Evolutionary conservation across 2,888 invertebrate species (phyloP), one percentile per base, ranked within the genome.

Genomic region (Tanytarsus gracilentus): DNA sequence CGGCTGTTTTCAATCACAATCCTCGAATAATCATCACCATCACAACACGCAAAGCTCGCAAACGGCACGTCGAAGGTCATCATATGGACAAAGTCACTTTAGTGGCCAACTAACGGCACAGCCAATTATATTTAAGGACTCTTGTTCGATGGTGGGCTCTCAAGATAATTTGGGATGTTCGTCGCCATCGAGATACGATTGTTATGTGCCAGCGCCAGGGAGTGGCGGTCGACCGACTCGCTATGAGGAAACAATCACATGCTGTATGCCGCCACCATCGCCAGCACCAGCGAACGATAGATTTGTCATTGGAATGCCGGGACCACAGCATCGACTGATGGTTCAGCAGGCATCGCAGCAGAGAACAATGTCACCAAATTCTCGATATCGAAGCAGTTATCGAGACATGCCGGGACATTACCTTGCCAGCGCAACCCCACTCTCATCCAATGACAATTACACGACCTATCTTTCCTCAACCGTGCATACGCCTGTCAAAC

Each of bases 401-500:
- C 68, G 71, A 5, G 73, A 73, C 27, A 63, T 66, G 61, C 65
- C 68, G 26, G 65, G 68, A 14, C 68, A 69, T 51, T 70, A 67
- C 62, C 62, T 69, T 21, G 66, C 68, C 4, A 68, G 67, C 48
- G 67, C 66, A 29, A 66, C 69, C 21, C 68, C 71, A 1, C 61
- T 71, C 29, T 67, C 68, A 33, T 68, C 72, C 11, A 62, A 59
- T 55, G 72, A 72, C 62, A 68, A 67, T 0, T 70, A 70, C 27
- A 67, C 69, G 18, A 33, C 50, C 11, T 74, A 72, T 63, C 64
- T 74, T 50, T 68, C 73, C 0, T 71, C 74, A n/a, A 68, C 72
- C 11, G 73, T 72, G 4, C 74, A 74, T 62, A 74, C 74, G 5
- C 74, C 74, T 2, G 71, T 74, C 0, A 74, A 74, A 55, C 70